Conservation (phyloP, 1,140 invertebrate genomes). For the Neodiprion fabricii region DNA sequence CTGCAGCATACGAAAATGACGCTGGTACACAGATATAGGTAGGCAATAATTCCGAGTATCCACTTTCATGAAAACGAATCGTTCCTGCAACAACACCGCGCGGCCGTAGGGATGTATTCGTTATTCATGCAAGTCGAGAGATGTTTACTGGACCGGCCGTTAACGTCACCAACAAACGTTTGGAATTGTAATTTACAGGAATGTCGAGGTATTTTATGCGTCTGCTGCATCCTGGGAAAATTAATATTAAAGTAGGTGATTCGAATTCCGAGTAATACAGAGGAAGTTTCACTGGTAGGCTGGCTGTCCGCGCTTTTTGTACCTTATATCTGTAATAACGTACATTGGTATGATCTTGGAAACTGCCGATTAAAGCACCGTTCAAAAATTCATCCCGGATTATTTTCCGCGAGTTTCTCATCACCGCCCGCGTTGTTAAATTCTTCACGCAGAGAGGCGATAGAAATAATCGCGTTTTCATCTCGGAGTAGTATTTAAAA, state of each 20-base stretch:
- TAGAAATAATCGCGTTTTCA: too few relatives aligned
- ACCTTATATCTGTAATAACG: neutral
- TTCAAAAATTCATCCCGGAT: neutral
- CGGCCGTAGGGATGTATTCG: neutral
- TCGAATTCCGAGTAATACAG: neutral
- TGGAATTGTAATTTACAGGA: neutral
- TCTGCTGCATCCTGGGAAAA: neutral
- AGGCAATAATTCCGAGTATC: too few relatives aligned
- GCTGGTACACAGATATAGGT: too few relatives aligned
- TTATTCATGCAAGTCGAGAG: conserved; percentile 2
- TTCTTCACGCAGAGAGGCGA: too few relatives aligned
- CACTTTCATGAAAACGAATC: neutral
- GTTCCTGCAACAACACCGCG: neutral
- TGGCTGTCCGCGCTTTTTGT: neutral
- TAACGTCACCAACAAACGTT: conserved; percentile 4
- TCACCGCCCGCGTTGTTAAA: too few relatives aligned
- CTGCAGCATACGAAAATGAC: too few relatives aligned
- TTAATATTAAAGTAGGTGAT: neutral
- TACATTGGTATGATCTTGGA: neutral
- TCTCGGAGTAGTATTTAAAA: too few relatives aligned
- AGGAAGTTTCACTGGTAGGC: neutral
- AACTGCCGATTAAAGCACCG: neutral
- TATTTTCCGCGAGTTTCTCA: too few relatives aligned
- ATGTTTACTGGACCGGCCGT: neutral
- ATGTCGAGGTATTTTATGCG: neutral